A percentile compares a stretch with the other conserved stretches of the same genome.
These are phyloP conservation scores for Aphyosemion australe DNA, from an alignment of 2,113 vertebrate species.

Conservation along the genomic window DNA sequence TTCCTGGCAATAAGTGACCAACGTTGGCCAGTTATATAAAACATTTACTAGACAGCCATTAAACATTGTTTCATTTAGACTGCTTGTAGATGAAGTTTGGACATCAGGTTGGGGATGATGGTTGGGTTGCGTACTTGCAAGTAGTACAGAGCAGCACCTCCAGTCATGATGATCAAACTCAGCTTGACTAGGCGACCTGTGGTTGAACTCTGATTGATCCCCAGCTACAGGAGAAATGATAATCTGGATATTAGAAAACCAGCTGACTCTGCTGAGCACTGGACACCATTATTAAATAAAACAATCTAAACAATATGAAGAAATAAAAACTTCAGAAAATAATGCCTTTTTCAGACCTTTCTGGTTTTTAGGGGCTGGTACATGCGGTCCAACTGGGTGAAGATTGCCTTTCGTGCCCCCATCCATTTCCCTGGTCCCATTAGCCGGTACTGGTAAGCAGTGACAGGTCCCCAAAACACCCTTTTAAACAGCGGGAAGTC, in stretches of 20 bases:
- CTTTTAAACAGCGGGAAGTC: slow-evolving; percentile 80
- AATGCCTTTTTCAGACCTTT: neutral
- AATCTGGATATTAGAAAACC: neutral
- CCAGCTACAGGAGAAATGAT: neutral
- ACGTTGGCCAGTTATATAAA: neutral
- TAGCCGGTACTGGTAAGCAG: slow-evolving; percentile 81
- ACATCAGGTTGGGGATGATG: slow-evolving; percentile 43
- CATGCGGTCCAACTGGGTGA: slow-evolving; percentile 81
- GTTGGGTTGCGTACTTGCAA: slow-evolving; percentile 42
- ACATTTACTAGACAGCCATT: too few relatives aligned
- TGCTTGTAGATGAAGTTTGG: slow-evolving; percentile 42
- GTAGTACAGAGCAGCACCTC: slow-evolving; percentile 56
- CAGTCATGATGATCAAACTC: slow-evolving; percentile 37
- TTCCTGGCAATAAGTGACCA: neutral
- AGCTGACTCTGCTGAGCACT: neutral
- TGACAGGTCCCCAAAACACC: slow-evolving; percentile 81
- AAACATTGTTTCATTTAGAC: slow-evolving; percentile 11
- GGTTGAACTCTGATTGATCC: neutral
- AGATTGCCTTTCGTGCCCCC: slow-evolving; percentile 79
- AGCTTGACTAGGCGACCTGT: slow-evolving; percentile 48
- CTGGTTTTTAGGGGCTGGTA: slow-evolving; percentile 71
- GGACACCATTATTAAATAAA: neutral
- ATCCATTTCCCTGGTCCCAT: slow-evolving; percentile 81
- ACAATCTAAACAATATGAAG: neutral
- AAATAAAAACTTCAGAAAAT: neutral